Evolutionary conservation across 2,113 vertebrate genomes (phyloP).

Genomic region (Spilogale gracilis): DNA sequence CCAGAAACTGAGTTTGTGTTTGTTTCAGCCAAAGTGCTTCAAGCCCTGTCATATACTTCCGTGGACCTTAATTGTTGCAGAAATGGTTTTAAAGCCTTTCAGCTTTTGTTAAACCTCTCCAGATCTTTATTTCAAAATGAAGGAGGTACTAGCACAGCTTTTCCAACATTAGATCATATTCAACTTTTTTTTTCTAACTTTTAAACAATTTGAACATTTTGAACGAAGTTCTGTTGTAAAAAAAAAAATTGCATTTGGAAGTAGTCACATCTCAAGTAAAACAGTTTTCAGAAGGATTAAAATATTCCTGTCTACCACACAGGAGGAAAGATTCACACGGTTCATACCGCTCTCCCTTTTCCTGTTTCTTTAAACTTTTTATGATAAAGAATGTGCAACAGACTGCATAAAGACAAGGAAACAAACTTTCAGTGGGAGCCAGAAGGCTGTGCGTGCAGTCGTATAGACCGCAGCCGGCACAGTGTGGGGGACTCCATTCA

Average conservation of each 20-base stretch:
- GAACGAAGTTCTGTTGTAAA: background rate
- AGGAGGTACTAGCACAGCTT: background rate
- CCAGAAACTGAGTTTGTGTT: conserved; percentile 61
- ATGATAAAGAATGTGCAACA: background rate
- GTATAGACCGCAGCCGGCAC: background rate
- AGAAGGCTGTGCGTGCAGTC: background rate
- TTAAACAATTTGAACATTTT: background rate
- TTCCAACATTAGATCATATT: background rate
- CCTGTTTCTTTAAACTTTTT: conserved; percentile 2
- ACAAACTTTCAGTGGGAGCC: background rate
- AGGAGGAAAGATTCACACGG: background rate
- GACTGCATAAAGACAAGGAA: background rate
- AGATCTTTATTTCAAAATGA: conserved; percentile 55
- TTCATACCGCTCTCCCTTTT: background rate
- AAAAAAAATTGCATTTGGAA: background rate
- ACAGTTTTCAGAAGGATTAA: background rate
- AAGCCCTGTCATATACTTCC: background rate
- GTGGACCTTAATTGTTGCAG: background rate
- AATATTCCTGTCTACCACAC: background rate
- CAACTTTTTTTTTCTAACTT: background rate
- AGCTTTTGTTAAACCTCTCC: conserved; percentile 17
- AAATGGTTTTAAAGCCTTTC: conserved; percentile 30
- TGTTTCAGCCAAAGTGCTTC: conserved; percentile 56
- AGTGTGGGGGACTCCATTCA: background rate
- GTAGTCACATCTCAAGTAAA: background rate